Base-by-base conservation (phyloP, 2,113 vertebrate species). In the Dromaius novaehollandiae region DNA sequence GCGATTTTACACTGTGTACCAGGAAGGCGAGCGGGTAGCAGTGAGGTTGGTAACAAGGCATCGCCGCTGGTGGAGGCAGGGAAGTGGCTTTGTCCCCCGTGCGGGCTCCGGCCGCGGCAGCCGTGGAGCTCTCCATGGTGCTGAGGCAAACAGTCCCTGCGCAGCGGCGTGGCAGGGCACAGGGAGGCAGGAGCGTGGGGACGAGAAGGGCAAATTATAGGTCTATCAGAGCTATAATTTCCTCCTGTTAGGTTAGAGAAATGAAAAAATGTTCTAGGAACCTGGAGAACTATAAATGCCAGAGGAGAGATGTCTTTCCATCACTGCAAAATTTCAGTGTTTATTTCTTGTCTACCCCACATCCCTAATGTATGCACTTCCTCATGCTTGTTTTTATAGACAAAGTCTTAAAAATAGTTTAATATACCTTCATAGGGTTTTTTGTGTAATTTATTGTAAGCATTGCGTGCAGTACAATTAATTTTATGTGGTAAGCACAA, bases 61-160 rank as follows among this genome's bases (percentile, higher is more conserved):
- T 2, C 1, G 0, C 2, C 5, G 13, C 15, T 26, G 48, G 9
- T 1, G 51, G 4, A 4, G 17, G 50, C 40, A 2, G 24, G 8
- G 19, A 1, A 14, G 1, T 34, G 9, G 20, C 1, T 3, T 7
- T 3, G 5, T 9, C 7, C 40, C 0, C 1, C 6, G 9, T 6
- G 0, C 36, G 0, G 61, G 12, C 24, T 4, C 11, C 2, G 11
- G 38, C 56, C 9, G 4, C 0, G 9, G 40, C 8, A 1, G 1
- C 2, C 24, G 5, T 1, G 15, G 87, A 79, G 86, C 96, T 89
- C 77, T 96, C 94, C 91, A 1, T 73, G 92, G 96, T 92, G 70
- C 92, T 93, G 80, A 6, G 60, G 30, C n/a, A 11, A 1, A 0
- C 32, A 0, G 0, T 2, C 60, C 1, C 3, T 1, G 9, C 25